Base-by-base conservation (phyloP, 1,140 invertebrate species). In the Drosophila saltans region DNA sequence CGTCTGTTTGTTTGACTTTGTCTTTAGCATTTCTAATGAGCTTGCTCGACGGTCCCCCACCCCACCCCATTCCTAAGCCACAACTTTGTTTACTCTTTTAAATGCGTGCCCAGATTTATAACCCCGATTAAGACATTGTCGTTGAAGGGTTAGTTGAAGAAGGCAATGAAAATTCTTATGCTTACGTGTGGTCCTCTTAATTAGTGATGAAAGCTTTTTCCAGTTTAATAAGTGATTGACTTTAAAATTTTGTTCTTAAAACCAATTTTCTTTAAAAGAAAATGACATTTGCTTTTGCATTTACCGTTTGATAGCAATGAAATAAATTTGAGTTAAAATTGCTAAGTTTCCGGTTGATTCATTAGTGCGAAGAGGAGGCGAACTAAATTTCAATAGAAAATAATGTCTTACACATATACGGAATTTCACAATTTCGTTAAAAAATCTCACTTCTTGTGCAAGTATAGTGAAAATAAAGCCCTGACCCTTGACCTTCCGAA, bases 21-120 rank as follows among this genome's bases (percentile, higher is more conserved):
- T 72, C 76, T 78, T 78, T 75, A 75, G 76, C 76, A 78, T 78
- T 78, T 75, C 75, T 78, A 78, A 78, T 75, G 76, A 78, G 76
- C 40, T 33, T 8, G 36, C 52, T 43, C 9, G n/a, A 30, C 33
- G 36, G 7, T 33, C 10, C 58, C 33, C n/a, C n/a, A n/a, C n/a
- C n/a, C n/a, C n/a, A n/a, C n/a, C 40, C 16, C 16, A 16, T n/a
- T 24, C 5, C 52, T 11, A 45, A 8, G 5, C 28, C 0, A 5
- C 43, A 52, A 39, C 33, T 16, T 61, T 69, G 72, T 70, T 65
- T 72, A 68, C 72, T 78, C 72, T 78, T 78, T 78, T 75, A 78
- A 78, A 75, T 78, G 76, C 72, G 67, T 75, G 76, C 76, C 40
- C 72, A 78, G 72, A 78, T 78, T 75, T 75, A 78, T 75, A 75